A percentile compares a stretch with the other conserved stretches of the same genome.
Evolutionary conservation across 30 jellyfish, hydroid and myxozoan genomes (phyloP).

Genomic region (Phacellophora camtschatica): DNA sequence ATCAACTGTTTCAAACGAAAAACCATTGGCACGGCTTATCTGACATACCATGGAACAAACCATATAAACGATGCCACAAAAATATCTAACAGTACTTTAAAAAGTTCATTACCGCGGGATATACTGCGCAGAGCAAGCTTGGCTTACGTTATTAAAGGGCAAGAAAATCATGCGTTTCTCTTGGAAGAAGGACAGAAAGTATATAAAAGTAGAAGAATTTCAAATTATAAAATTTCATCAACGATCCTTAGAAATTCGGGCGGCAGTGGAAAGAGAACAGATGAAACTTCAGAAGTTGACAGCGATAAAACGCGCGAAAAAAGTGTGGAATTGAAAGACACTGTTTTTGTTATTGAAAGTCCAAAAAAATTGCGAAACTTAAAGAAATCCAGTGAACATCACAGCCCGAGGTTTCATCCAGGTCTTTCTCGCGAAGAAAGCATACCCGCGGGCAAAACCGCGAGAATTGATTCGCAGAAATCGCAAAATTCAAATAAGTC

Average conservation of each 20-base stretch:
- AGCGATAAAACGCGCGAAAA: no score
- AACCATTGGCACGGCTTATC: conserved; percentile 12
- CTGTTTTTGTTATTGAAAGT: conserved; percentile 15
- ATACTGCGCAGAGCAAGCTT: background rate
- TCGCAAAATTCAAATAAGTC: no score
- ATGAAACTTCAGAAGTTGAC: background rate
- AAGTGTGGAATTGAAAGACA: background rate
- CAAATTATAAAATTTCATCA: conserved; percentile 1
- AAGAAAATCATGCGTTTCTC: conserved; percentile 18
- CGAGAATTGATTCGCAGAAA: no score
- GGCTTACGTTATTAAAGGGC: conserved; percentile 22
- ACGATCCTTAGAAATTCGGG: background rate
- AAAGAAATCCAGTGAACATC: background rate
- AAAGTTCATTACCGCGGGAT: background rate
- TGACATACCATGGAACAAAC: conserved; percentile 6
- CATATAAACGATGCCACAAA: background rate
- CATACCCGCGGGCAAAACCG: background rate
- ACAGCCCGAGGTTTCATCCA: conserved; percentile 20
- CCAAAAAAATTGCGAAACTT: background rate
- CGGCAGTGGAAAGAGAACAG: background rate
- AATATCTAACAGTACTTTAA: background rate
- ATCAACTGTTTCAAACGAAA: background rate
- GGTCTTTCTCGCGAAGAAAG: conserved; percentile 20
- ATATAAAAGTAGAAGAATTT: background rate
- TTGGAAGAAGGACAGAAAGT: conserved; percentile 27